phyloP scores from a whole-genome alignment of 2,113 vertebrate species.

The Hassar affinis region DNA sequence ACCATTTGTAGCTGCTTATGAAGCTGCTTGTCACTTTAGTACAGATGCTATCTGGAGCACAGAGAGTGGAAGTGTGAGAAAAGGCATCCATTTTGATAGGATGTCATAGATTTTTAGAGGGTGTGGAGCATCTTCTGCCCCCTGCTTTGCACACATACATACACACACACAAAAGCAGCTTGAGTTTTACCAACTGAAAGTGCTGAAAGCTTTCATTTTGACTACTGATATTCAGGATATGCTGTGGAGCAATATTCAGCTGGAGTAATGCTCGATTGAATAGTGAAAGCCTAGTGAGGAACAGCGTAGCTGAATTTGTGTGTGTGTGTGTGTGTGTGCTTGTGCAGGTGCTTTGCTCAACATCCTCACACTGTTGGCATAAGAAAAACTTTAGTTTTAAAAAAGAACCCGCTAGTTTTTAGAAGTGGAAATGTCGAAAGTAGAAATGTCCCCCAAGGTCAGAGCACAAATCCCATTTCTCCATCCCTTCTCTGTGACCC shows the following conservation, averaged over 20 bases:
- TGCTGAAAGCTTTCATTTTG: neutral
- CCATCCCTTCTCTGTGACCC: slow-evolving; percentile 11
- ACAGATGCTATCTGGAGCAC: slow-evolving; percentile 26
- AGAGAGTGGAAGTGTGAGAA: neutral
- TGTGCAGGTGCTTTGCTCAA: neutral
- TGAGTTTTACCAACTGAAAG: neutral
- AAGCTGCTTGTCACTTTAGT: slow-evolving; percentile 7
- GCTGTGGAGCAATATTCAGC: neutral
- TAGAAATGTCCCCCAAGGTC: neutral
- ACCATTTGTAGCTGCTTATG: slow-evolving; percentile 22
- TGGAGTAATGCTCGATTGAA: neutral
- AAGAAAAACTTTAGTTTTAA: neutral
- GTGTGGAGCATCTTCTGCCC: neutral
- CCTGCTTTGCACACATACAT: neutral
- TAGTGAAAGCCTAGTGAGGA: neutral
- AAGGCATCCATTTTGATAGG: neutral
- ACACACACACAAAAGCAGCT: neutral
- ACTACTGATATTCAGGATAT: neutral
- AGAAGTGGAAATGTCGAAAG: neutral
- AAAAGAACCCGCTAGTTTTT: neutral
- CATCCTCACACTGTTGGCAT: neutral
- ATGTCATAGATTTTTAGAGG: neutral
- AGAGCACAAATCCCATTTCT: neutral
- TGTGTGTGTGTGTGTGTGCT: neutral
- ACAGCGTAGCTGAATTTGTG: neutral